phyloP scores from a whole-genome alignment of 2,797 vertebrate genomes.

The Sorex maritimensis region DNA sequence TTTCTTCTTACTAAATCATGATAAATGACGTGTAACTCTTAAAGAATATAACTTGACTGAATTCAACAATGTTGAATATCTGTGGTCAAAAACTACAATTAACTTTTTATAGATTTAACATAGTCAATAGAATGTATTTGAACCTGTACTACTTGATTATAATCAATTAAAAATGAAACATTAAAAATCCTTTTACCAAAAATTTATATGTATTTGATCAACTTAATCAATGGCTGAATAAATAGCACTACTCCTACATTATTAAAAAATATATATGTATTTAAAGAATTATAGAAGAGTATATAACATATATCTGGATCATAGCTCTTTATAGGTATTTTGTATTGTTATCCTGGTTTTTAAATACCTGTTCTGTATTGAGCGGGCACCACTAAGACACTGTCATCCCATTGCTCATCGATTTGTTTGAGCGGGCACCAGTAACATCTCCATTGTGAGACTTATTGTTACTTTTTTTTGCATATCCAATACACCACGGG shows the following conservation, averaged over 20 bases:
- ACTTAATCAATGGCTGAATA: too few relatives aligned
- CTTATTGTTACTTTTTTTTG: too few relatives aligned
- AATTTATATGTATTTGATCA: neutral
- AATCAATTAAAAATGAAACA: conserved; percentile 7
- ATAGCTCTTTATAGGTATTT: neutral
- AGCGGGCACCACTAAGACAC: too few relatives aligned
- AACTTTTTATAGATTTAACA: too few relatives aligned
- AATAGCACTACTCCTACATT: too few relatives aligned
- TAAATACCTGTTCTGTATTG: too few relatives aligned
- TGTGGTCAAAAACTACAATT: neutral
- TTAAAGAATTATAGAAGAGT: neutral
- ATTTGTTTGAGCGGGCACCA: too few relatives aligned
- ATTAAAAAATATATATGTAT: neutral
- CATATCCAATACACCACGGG: too few relatives aligned
- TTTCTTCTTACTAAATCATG: conserved; percentile 40
- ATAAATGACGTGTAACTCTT: conserved; percentile 23
- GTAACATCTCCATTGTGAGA: too few relatives aligned
- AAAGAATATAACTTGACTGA: conserved; percentile 6
- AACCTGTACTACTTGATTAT: neutral
- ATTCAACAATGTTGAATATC: conserved; percentile 2
- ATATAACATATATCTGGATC: neutral
- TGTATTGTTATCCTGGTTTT: too few relatives aligned
- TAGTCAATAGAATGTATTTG: neutral
- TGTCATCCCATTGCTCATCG: too few relatives aligned
- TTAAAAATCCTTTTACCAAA: neutral